Evolutionary conservation across 2,888 invertebrate species (phyloP).

Genomic region (Chloroclystis v-ata): DNA sequence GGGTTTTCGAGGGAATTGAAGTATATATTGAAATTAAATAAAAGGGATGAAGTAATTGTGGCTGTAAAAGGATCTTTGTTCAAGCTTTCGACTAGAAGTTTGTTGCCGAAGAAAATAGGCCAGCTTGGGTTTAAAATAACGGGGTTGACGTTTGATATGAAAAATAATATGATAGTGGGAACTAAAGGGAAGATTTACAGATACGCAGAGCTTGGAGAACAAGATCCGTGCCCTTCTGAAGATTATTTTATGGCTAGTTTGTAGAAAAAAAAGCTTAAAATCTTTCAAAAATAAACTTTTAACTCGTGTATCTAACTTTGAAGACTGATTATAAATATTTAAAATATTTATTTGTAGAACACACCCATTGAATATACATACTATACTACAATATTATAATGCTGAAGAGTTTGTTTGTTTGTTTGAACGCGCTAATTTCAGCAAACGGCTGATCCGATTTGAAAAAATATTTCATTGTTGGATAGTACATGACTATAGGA

Average conservation of each 20-base stretch:
- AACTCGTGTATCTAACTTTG: too few relatives aligned
- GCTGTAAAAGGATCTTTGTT: conserved; percentile 66
- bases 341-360: too few relatives aligned
- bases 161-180: conserved; percentile 63
- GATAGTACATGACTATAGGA: too few relatives aligned
- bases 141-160: conserved; percentile 58
- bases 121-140: conserved; percentile 67
- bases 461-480: too few relatives aligned
- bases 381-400: too few relatives aligned
- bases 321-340: too few relatives aligned
- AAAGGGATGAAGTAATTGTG: conserved; percentile 61
- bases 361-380: too few relatives aligned
- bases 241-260: conserved; percentile 69
- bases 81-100: conserved; percentile 50
- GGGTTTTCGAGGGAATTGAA: conserved; percentile 66
- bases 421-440: too few relatives aligned
- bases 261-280: conserved; percentile 26
- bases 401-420: too few relatives aligned
- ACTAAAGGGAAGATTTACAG: conserved; percentile 70
- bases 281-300: neutral
- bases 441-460: too few relatives aligned
- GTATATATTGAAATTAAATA: conserved; percentile 58
- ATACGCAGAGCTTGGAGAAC: conserved; percentile 57
- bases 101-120: conserved; percentile 61
- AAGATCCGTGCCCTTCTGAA: conserved; percentile 63